Base-by-base conservation (phyloP, 1,140 invertebrate species). In the Scaptomyza hsui region DNA sequence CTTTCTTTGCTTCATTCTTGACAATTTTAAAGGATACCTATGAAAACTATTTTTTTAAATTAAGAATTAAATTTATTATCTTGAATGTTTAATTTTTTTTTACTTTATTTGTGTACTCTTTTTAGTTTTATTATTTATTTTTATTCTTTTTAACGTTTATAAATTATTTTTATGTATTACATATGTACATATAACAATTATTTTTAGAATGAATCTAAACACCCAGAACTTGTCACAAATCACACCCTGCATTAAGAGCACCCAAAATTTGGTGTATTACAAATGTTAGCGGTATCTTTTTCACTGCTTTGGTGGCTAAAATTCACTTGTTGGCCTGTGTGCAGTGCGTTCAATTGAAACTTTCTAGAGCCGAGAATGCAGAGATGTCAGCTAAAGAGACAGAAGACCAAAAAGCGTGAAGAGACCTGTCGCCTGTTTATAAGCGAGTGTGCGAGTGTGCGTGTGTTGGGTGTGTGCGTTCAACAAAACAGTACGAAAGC, bases 241-340 rank as follows among this genome's bases (percentile, higher is more conserved):
- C 16, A 2, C 29, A 32, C 13, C 16, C n/a, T 42, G 18, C 7
- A 41, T 39, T 39, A 4, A 3, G 32, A 42, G n/a, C 10, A 9
- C 13, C 16, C 16, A 13, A 9, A 24, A 3, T 9, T 59, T 52
- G 21, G 48, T 13, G 2, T 32, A 49, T 57, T 42, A 18, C 24
- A 44, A 49, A 15, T 10, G 26, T 7, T 63, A 47, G 37, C 13
- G 18, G 39, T 59, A 65, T 74, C 72, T 45, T 62, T 70, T 77
- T 64, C 44, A 47, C 53, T 39, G 52, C 53, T 75, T 75, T 56
- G 39, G 24, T 41, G 56, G 49, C 45, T 69, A 53, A 75, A 69
- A 73, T 69, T 73, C 70, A 73, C 73, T 75, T 69, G 73, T 75
- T 75, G 73, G 63, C 24, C 52, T 29, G 52, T 29, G 52, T 18